These are phyloP conservation scores for Homalodisca vitripennis DNA, from an alignment of 1,140 invertebrate species.

Conservation along the genomic window DNA sequence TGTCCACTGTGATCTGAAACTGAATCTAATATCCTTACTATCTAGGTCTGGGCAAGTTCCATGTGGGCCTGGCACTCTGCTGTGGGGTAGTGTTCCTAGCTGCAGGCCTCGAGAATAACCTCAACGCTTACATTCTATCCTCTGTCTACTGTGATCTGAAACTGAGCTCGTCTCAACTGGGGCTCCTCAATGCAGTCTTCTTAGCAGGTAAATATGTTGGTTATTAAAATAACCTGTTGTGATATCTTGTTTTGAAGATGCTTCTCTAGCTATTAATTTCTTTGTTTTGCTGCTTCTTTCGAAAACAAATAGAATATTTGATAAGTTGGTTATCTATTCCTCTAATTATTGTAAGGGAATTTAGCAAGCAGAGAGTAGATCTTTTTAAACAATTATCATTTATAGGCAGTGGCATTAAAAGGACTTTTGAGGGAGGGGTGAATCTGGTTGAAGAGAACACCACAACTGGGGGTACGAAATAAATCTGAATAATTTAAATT, in stretches of 20 bases:
- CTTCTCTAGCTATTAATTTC: neutral
- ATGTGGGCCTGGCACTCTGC: slow-evolving; percentile 46
- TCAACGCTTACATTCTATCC: slow-evolving; percentile 59
- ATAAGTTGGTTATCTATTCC: no score
- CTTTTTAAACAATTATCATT: no score
- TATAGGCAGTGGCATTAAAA: no score
- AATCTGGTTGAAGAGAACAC: no score
- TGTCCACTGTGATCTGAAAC: slow-evolving; percentile 54
- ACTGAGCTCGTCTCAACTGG: slow-evolving; percentile 54
- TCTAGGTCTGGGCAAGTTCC: slow-evolving; percentile 53
- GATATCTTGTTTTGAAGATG: neutral
- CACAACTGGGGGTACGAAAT: no score
- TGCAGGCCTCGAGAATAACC: slow-evolving; percentile 58
- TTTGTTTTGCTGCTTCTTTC: neutral
- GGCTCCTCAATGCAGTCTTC: slow-evolving; percentile 57
- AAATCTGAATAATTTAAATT: no score
- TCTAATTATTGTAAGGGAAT: no score
- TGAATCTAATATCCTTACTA: no score
- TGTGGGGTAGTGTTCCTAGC: slow-evolving; percentile 51
- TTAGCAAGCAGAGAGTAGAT: no score
- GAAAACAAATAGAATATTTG: no score
- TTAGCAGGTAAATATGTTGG: slow-evolving; percentile 51
- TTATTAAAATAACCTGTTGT: neutral
- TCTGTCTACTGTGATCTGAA: slow-evolving; percentile 56
- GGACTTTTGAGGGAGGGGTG: no score